Base-by-base conservation (phyloP, 2,797 vertebrate species). In the Anabacerthia variegaticeps region DNA sequence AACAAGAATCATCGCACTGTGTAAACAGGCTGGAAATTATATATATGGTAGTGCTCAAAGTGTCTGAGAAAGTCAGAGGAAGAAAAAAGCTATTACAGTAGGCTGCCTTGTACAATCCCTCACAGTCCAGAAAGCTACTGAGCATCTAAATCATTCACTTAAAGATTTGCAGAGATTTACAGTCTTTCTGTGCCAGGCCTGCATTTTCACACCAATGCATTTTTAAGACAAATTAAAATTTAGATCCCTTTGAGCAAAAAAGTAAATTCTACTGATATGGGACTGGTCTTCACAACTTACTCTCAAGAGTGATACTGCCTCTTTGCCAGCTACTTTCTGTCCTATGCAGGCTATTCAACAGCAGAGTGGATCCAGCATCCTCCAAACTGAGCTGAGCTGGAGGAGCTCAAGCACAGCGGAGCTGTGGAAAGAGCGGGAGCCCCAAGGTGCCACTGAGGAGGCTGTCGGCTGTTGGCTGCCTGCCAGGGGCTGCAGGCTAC, bases 21-120 rank as follows among this genome's bases (percentile, higher is more conserved):
- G 65, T 78, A 91, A 96, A 88, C 54, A 92, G 75, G 54, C 36
- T 78, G 85, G 72, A 85, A 91, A 89, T 30, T 21, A 4, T 73
- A 75, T 74, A 88, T 92, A 93, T 46, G 54, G 46, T 78, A 85
- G 41, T 39, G 43, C 61, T 75, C 63, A 46, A 89, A 82, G 84
- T 65, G 92, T 30, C 34, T 71, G 68, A 76, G 65, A 74, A 85
- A 85, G 55, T n/a, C 48, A 81, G 56, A 84, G 59, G 37, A 85
- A 85, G 27, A 63, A 89, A 91, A 76, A 88, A 68, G 8, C 30
- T 87, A 19, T 34, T 67, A 81, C 23, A 78, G 11, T 19, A 88
- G 22, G 39, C 54, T 89, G n/a, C 28, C 14, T n/a, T 43, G 34
- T 43, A 67, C 9, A 87, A 71, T 22, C 30, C 15, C 48, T 86